Percentiles rank a stretch among this genome's conserved stretches.
Conservation (phyloP, 2,888 invertebrate genomes). For the Rhagonycha fulva region DNA sequence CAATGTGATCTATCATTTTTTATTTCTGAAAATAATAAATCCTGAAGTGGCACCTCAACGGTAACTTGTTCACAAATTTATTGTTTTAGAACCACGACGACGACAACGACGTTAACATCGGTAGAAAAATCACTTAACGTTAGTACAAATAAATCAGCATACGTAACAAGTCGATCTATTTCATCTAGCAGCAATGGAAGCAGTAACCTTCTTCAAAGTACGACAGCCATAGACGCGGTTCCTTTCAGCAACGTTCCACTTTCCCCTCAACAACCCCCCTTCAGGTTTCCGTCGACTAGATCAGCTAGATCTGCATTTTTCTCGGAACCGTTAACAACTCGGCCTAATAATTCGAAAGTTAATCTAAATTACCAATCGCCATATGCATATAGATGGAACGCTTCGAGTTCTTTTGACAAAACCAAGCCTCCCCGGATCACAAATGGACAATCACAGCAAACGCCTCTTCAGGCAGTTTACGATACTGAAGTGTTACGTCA, state of each 20-base stretch:
- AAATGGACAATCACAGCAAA: background rate
- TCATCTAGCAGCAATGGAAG: background rate
- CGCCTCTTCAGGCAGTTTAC: background rate
- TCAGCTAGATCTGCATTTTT: conserved; percentile 9
- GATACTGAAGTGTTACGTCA: background rate
- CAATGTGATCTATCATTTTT: background rate
- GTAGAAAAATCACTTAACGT: no score
- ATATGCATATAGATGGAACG: background rate
- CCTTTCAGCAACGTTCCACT: background rate
- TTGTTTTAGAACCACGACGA: background rate
- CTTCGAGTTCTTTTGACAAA: background rate
- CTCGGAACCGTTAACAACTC: background rate
- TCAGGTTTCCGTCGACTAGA: background rate
- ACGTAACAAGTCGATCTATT: background rate
- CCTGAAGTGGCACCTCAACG: background rate
- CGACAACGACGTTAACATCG: no score
- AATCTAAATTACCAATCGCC: background rate
- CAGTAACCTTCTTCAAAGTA: background rate
- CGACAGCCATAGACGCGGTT: background rate
- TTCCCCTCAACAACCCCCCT: background rate
- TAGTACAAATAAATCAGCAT: background rate
- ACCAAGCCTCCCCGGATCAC: background rate
- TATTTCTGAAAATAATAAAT: background rate
- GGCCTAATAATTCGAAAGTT: background rate
- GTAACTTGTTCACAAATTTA: background rate